A percentile compares a stretch with the other conserved stretches of the same genome.
phyloP scores from a whole-genome alignment of 1,140 invertebrate genomes.

The Harlomillsia oculata region DNA sequence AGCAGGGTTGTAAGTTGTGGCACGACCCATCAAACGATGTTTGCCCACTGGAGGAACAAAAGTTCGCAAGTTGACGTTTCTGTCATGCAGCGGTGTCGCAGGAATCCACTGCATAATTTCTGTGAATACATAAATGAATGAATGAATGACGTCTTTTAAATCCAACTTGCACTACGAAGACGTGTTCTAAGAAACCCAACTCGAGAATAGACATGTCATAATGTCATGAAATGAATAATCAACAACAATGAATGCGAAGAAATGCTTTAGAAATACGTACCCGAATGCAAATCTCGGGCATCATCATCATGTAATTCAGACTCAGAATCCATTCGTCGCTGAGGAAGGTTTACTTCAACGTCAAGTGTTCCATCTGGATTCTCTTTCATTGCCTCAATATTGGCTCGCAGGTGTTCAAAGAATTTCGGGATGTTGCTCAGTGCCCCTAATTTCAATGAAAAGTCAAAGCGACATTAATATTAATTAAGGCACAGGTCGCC shows the following conservation, averaged over 20 bases:
- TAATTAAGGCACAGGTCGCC: background rate
- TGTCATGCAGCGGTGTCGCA: no score
- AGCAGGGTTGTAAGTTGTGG: conserved; percentile 18
- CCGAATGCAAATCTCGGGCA: background rate
- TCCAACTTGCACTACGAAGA: no score
- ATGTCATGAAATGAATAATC: no score
- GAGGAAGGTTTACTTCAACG: background rate
- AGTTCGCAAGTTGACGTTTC: no score
- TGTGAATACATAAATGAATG: no score
- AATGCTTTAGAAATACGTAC: background rate
- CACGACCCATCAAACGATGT: conserved; percentile 2
- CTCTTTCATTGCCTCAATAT: conserved; percentile 26
- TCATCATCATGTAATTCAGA: background rate
- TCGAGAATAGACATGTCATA: no score
- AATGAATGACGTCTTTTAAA: no score
- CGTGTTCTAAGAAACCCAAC: no score
- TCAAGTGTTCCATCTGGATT: no score
- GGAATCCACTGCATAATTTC: no score
- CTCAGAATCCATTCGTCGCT: background rate
- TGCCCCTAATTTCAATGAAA: conserved; percentile 14
- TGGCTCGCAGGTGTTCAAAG: conserved; percentile 28
- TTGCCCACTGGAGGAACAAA: no score
- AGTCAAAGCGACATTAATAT: background rate
- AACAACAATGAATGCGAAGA: background rate
- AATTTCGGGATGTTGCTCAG: conserved; percentile 29